Conservation (phyloP, 1,140 invertebrate genomes). For the Paraescarpia echinospica region DNA sequence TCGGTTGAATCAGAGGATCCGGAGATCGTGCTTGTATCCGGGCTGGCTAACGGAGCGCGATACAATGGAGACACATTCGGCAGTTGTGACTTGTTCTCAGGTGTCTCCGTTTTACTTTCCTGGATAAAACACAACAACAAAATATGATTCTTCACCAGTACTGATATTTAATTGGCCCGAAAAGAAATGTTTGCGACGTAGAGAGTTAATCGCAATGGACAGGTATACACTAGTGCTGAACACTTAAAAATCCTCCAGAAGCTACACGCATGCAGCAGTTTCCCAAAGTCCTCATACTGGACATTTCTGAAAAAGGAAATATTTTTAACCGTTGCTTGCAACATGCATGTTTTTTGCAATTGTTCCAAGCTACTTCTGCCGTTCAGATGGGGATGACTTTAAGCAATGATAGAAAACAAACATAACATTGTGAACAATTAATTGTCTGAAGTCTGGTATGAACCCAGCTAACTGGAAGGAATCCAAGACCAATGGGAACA, state of each 20-base stretch:
- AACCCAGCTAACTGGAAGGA: too few relatives aligned
- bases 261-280: too few relatives aligned
- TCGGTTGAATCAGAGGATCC: conserved; percentile 15
- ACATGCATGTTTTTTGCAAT: too few relatives aligned
- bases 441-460: too few relatives aligned
- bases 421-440: too few relatives aligned
- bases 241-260: background rate
- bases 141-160: background rate
- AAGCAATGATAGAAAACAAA: too few relatives aligned
- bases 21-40: conserved; percentile 14
- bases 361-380: too few relatives aligned
- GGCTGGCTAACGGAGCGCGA: conserved; percentile 16
- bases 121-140: background rate
- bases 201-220: background rate
- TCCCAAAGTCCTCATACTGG: too few relatives aligned
- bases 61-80: background rate
- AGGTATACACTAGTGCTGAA: background rate
- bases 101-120: background rate
- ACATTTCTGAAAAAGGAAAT: too few relatives aligned
- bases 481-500: too few relatives aligned
- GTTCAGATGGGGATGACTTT: too few relatives aligned
- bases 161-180: background rate
- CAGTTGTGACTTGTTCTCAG: background rate
- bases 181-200: background rate
- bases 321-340: too few relatives aligned